A percentile compares a stretch with the other conserved stretches of the same genome.
Conservation (phyloP, 2,888 invertebrate species). For the Epiblema foenella region DNA sequence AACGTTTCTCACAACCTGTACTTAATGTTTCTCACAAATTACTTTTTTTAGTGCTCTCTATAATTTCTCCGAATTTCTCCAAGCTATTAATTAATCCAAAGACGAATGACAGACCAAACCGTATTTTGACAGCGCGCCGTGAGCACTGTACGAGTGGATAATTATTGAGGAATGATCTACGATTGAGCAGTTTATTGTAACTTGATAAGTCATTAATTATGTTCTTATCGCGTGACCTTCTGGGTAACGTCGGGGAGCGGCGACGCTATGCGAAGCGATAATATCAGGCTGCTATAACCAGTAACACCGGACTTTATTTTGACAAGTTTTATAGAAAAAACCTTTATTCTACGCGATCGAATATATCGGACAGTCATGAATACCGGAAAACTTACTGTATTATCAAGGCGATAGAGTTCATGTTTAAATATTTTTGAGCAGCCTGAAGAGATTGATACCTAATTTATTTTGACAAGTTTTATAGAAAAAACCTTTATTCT, state of each 20-base stretch:
- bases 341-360: too few species aligned
- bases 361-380: too few species aligned
- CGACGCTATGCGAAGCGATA: neutral
- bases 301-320: neutral
- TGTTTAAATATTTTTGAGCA: too few species aligned
- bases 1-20: too few species aligned
- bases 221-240: neutral
- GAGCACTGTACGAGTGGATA: neutral
- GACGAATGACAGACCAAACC: slow-evolving; percentile 12
- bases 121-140: slow-evolving; percentile 9
- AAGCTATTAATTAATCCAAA: neutral
- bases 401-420: too few species aligned
- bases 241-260: neutral
- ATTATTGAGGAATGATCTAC: slow-evolving; percentile 15
- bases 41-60: neutral
- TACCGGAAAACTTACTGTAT: too few species aligned
- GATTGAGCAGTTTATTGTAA: slow-evolving; percentile 11
- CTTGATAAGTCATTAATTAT: slow-evolving; percentile 26
- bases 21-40: too few species aligned
- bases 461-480: too few species aligned
- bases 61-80: neutral
- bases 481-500: too few species aligned
- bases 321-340: neutral
- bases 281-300: neutral
- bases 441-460: too few species aligned